phyloP scores from a whole-genome alignment of 1,140 invertebrate species.

The Coenobita brevimanus region DNA sequence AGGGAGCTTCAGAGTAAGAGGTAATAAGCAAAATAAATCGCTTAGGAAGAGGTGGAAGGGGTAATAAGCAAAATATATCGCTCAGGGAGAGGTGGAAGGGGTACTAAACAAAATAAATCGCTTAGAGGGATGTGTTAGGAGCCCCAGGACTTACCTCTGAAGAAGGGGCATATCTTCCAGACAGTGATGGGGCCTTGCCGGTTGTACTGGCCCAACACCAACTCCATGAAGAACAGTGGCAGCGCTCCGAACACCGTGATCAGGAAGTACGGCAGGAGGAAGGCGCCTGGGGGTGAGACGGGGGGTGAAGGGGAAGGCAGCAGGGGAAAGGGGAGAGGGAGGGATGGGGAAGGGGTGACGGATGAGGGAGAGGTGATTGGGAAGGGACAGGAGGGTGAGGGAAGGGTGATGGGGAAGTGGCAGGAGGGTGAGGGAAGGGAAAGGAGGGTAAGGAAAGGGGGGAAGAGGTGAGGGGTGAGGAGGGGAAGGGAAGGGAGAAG shows the following conservation, averaged over 20 bases:
- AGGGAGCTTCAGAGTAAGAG: too few relatives aligned
- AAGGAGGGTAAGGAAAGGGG: not conserved
- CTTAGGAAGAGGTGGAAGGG: too few relatives aligned
- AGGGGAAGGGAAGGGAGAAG: not conserved
- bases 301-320: constrained; percentile 92
- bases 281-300: constrained; percentile 81
- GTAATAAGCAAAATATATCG: too few relatives aligned
- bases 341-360: not conserved
- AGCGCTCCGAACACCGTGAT: constrained; percentile 77
- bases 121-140: too few relatives aligned
- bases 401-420: not conserved
- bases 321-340: constrained; percentile 78
- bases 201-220: constrained; percentile 76
- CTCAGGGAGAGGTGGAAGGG: too few relatives aligned
- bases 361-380: not conserved
- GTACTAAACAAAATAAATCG: too few relatives aligned
- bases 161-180: constrained; percentile 75
- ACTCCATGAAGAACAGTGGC: constrained; percentile 78
- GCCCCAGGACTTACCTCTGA: constrained; percentile 73
- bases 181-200: constrained; percentile 74
- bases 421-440: not conserved
- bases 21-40: too few relatives aligned
- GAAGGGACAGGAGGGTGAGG: not conserved
- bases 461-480: not conserved
- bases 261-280: constrained; percentile 77